phyloP scores from a whole-genome alignment of 92 coral and sea anemone genomes.

The Paragorgia papillata region DNA sequence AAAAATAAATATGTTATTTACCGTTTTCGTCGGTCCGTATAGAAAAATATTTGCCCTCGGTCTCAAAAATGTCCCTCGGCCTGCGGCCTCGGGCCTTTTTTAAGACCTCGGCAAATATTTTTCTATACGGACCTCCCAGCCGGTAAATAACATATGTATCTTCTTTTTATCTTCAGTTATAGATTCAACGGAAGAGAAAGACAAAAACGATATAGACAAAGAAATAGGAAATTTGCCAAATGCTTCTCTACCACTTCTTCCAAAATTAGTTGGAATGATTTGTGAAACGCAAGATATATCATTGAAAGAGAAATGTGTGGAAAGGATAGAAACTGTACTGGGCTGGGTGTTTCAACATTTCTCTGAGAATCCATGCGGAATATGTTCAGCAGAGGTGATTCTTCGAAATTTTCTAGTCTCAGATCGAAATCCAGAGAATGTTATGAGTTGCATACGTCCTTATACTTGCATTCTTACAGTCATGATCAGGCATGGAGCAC shows the following conservation, averaged over 20 bases:
- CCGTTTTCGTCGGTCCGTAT: too few relatives aligned
- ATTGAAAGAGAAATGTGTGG: not conserved
- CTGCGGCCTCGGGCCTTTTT: too few relatives aligned
- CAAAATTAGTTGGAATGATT: not conserved
- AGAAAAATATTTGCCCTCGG: too few relatives aligned
- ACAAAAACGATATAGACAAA: not conserved
- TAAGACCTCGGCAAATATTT: too few relatives aligned
- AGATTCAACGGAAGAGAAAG: too few relatives aligned
- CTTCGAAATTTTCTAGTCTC: conserved; percentile 14
- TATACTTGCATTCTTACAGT: conserved; percentile 18
- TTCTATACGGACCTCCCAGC: too few relatives aligned
- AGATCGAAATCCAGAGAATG: not conserved
- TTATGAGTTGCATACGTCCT: not conserved
- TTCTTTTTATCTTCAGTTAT: too few relatives aligned
- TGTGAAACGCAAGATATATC: not conserved
- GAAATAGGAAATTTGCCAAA: not conserved
- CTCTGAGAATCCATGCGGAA: not conserved
- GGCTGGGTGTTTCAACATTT: not conserved
- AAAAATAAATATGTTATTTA: too few relatives aligned
- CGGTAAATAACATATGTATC: too few relatives aligned
- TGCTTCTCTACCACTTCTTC: not conserved
- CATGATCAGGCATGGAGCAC: conserved; percentile 3
- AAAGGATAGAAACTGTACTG: not conserved
- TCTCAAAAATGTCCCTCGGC: too few relatives aligned
- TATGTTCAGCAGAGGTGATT: conserved; percentile 9